phyloP scores from a whole-genome alignment of 1,140 invertebrate genomes.

The Nylanderia fulva region DNA sequence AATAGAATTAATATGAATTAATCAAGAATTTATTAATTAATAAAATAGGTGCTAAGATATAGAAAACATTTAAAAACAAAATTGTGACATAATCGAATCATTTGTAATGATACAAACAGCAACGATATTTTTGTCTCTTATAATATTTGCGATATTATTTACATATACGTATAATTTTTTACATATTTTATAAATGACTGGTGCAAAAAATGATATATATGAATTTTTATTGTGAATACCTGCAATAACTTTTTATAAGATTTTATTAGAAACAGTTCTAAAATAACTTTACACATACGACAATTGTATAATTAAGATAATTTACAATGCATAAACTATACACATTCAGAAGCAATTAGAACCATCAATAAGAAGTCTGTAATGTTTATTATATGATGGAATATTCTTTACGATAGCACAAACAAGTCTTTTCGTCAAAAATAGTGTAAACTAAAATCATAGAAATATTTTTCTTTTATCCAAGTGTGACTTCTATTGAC shows the following conservation, averaged over 20 bases:
- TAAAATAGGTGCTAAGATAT: not conserved
- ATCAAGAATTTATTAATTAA: not conserved
- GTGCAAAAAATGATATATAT: not conserved
- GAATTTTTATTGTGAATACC: constrained; percentile 14
- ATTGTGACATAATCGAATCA: not conserved
- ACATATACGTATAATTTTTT: not conserved
- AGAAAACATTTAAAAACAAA: not conserved
- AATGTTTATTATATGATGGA: not conserved
- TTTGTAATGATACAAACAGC: not conserved
- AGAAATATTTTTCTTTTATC: not conserved
- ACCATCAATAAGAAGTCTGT: not conserved
- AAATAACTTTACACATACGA: constrained; percentile 46
- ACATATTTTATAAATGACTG: not conserved
- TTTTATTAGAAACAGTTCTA: constrained; percentile 43
- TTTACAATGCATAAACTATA: constrained; percentile 43
- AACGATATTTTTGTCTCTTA: no score
- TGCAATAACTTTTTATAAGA: not conserved
- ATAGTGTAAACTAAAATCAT: constrained; percentile 28
- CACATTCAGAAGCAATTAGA: not conserved
- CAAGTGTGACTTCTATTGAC: not conserved
- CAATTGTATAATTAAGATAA: constrained; percentile 17
- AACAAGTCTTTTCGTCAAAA: constrained; percentile 2
- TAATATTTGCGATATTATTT: constrained; percentile 4
- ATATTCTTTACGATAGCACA: not conserved
- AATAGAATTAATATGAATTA: not conserved